phyloP scores from a whole-genome alignment of 2,113 vertebrate genomes.

The Hirundichthys speculiger region DNA sequence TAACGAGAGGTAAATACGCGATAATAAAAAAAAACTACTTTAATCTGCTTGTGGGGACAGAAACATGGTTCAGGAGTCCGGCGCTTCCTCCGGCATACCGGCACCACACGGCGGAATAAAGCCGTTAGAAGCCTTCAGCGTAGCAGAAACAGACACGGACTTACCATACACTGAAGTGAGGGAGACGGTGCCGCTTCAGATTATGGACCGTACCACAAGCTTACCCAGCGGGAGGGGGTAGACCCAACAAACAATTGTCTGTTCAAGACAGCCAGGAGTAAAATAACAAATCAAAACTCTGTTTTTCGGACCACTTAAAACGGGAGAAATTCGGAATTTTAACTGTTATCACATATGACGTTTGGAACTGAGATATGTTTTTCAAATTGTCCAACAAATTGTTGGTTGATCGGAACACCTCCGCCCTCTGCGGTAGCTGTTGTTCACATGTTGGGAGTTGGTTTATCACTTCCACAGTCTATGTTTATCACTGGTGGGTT shows the following conservation, averaged over 20 bases:
- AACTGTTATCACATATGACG: rapidly evolving
- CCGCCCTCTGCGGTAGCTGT: conserved; percentile 41
- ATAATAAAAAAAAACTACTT: conserved; percentile 12
- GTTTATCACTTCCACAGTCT: neutral
- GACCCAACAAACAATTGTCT: neutral
- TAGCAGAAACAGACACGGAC: conserved; percentile 37
- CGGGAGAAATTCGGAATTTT: rapidly evolving
- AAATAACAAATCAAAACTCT: neutral
- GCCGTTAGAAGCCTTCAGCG: conserved; percentile 11
- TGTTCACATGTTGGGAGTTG: conserved; percentile 53
- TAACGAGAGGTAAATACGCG: conserved; percentile 5
- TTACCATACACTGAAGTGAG: conserved; percentile 62
- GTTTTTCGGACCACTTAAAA: rapidly evolving
- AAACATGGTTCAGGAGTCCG: conserved; percentile 28
- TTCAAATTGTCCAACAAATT: neutral
- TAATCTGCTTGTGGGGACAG: conserved; percentile 36
- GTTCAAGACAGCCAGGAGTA: rapidly evolving
- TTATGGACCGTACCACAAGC: conserved; percentile 75
- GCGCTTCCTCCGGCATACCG: conserved; percentile 48
- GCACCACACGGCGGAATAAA: conserved; percentile 23
- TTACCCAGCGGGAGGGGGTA: conserved; percentile 24
- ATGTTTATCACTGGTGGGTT: neutral
- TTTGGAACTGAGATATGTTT: rapidly evolving
- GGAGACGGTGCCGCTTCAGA: conserved; percentile 64
- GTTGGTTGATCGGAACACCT: neutral